Evolutionary conservation across 2,797 vertebrate genomes (phyloP), one percentile per base, ranked within the genome.

Genomic region (Helarctos malayanus): DNA sequence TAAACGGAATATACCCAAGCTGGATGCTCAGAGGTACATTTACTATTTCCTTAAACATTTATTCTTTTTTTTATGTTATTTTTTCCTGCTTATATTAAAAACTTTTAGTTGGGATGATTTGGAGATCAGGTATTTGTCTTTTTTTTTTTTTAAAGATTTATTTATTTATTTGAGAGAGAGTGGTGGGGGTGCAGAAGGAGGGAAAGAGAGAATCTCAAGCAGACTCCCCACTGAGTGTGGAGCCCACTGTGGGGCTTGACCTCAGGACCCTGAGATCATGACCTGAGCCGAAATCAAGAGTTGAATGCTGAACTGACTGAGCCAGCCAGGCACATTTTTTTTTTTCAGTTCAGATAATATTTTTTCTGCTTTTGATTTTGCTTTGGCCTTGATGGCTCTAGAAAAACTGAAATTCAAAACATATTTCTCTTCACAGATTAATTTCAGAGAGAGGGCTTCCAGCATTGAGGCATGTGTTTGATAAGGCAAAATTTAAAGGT

Each of bases 391-490:
- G 13, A 54, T 84, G 59, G 19, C n/a, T 88, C 3, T 35, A 79
- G 76, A 71, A 95, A 90, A 90, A 35, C 71, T 81, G 47, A 83
- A 86, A 82, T 96, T 95, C 21, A 90, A 91, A 97, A 92, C 47
- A 9, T 88, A 61, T 94, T 97, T 98, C 32, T 95, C 0, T 98
- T 96, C 21, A 85, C 97, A 99, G 99, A 97, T 98, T 99, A 97
- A 98, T 97, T 90, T 99, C 99, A 88, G 99, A 99, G 79, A 98
- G 99, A 98, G 99, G 99, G 95, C 99, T 99, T 94, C 99, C 99
- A 89, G 99, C 99, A 91, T 99, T 99, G 80, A 99, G 99, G 29
- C 99, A 99, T 3, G 63, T 99, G 97, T 99, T 99, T 98, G 99
- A 99, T 85, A 97, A 99, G 0, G 98, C 98, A 80, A 99, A 97